A percentile compares a stretch with the other conserved stretches of the same genome.
Conservation (phyloP, 1,140 invertebrate species). For the Archivesica marissinica region DNA sequence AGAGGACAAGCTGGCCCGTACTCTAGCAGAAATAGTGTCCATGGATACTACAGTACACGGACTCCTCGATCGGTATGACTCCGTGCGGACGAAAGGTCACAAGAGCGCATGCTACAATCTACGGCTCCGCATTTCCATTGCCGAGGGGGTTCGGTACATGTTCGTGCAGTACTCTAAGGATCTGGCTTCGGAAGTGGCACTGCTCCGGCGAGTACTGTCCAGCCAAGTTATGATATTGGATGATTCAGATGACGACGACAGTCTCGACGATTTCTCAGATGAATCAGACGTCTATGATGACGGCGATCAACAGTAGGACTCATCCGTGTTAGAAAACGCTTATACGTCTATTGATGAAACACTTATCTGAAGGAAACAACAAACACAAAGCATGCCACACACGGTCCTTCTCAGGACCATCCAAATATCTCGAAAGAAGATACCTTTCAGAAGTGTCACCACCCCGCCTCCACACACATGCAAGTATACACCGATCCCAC, state of each 20-base stretch:
- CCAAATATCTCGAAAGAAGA: not conserved
- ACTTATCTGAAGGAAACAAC: not conserved
- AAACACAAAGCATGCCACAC: not conserved
- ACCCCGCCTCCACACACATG: not conserved
- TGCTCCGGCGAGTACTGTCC: not conserved
- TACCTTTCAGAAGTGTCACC: not conserved
- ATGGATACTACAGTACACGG: not conserved
- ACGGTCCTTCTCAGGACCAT: conserved; percentile 41
- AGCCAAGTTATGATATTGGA: not conserved
- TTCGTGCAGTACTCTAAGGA: not conserved
- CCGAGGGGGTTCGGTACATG: conserved; percentile 21
- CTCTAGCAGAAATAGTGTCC: not conserved
- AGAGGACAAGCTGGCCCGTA: not conserved
- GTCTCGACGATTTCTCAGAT: not conserved
- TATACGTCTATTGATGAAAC: not conserved
- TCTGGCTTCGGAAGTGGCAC: not conserved
- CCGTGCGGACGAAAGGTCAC: not conserved
- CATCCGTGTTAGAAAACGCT: not conserved
- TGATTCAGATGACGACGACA: not conserved
- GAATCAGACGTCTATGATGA: not conserved
- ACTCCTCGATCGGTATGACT: not conserved
- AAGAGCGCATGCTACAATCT: not conserved
- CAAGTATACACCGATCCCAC: too few species aligned
- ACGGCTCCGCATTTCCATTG: conserved; percentile 12
- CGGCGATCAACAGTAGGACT: not conserved